Percentiles rank a stretch among this genome's conserved stretches.
Conservation (phyloP, 53 echinoderm and acorn worm genomes). For the Antedon mediterranea region DNA sequence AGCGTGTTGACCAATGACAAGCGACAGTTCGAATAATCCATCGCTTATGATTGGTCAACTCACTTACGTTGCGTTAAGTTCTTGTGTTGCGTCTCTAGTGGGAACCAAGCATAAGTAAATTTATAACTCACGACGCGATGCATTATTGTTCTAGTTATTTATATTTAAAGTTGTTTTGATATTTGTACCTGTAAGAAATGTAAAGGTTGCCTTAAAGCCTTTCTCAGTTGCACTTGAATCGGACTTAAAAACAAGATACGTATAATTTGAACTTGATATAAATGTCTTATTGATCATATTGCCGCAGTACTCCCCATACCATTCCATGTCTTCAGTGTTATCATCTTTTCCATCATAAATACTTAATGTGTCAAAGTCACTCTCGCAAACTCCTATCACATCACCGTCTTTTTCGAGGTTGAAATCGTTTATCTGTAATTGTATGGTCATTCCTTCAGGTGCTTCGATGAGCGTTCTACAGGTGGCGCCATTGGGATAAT, state of each 20-base stretch:
- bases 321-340: background rate
- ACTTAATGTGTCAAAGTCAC: conserved; percentile 41
- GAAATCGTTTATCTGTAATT: conserved; percentile 30
- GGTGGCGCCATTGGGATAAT: conserved; percentile 37
- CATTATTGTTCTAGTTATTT: too few relatives aligned
- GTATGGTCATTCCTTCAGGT: conserved; percentile 36
- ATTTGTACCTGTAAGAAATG: conserved; percentile 5
- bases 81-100: too few relatives aligned
- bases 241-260: conserved; percentile 29
- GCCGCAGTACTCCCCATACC: conserved; percentile 36
- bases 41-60: too few relatives aligned
- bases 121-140: too few relatives aligned
- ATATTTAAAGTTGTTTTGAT: too few relatives aligned
- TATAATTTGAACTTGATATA: conserved; percentile 5
- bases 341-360: conserved; percentile 48
- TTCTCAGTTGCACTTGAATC: conserved; percentile 14
- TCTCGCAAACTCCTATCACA: conserved; percentile 12
- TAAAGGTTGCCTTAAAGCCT: conserved; percentile 14
- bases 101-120: too few relatives aligned
- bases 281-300: conserved; percentile 9
- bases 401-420: conserved; percentile 22
- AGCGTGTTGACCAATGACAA: too few relatives aligned
- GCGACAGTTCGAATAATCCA: too few relatives aligned
- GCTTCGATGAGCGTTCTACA: conserved; percentile 46
- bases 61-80: too few relatives aligned